Evolutionary conservation across 2,888 invertebrate species (phyloP).

Genomic region (Apoda limacodes): DNA sequence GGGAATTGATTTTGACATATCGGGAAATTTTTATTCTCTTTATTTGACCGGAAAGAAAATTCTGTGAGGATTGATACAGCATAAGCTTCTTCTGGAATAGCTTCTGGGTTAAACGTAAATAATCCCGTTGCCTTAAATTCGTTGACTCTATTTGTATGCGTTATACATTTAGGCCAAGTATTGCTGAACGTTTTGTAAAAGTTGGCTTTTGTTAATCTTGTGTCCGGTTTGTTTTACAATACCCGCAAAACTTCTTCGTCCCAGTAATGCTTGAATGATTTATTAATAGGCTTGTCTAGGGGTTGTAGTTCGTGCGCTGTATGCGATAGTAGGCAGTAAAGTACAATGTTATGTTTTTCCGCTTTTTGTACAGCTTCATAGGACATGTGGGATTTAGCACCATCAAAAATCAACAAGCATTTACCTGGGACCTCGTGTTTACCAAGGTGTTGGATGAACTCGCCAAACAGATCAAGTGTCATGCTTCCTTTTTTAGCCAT

Average conservation of each 20-base stretch:
- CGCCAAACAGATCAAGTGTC: conserved; percentile 9
- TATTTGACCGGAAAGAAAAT: no score
- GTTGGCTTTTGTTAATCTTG: conserved; percentile 7
- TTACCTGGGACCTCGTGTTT: conserved; percentile 12
- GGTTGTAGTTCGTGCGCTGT: conserved; percentile 18
- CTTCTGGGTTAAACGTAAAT: conserved; percentile 15
- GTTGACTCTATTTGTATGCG: conserved; percentile 15
- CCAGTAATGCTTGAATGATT: conserved; percentile 12
- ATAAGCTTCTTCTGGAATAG: conserved; percentile 12
- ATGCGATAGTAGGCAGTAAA: conserved; percentile 15
- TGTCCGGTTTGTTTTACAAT: conserved; percentile 3
- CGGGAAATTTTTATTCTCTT: no score
- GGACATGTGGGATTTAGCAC: conserved; percentile 14
- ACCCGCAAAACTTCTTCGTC: conserved; percentile 12
- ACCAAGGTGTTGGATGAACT: conserved; percentile 12
- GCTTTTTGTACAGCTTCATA: conserved; percentile 10
- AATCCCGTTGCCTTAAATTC: conserved; percentile 17
- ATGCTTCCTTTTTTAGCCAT: conserved; percentile 18
- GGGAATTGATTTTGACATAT: no score
- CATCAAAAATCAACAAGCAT: conserved; percentile 15
- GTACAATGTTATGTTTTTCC: conserved; percentile 13
- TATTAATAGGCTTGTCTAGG: conserved; percentile 15
- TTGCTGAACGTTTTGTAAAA: conserved; percentile 12
- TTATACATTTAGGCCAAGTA: conserved; percentile 16
- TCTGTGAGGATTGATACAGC: conserved; percentile 12